phyloP scores from a whole-genome alignment of 2,113 vertebrate species.

The Passerina amoena region DNA sequence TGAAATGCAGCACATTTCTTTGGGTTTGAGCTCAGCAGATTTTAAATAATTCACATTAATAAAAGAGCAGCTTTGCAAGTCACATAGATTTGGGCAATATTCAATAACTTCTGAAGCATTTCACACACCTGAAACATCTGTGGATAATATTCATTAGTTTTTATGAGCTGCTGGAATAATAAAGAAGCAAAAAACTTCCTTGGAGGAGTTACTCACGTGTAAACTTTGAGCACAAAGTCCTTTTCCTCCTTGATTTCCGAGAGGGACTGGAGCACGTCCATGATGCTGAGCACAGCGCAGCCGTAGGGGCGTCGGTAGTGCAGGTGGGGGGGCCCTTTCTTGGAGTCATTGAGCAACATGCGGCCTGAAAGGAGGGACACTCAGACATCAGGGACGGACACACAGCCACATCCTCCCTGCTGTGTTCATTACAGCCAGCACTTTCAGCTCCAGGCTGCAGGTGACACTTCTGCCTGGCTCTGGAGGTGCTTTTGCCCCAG shows the following conservation, averaged over 20 bases:
- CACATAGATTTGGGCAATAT: not conserved
- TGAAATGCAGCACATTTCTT: not conserved
- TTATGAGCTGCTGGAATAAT: not conserved
- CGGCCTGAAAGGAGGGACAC: conserved; percentile 76
- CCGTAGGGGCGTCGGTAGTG: conserved; percentile 93
- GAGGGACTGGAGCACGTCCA: conserved; percentile 91
- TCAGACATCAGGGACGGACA: not conserved
- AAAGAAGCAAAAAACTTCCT: not conserved
- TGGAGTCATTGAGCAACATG: conserved; percentile 94
- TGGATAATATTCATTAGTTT: not conserved
- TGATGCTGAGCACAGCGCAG: conserved; percentile 89
- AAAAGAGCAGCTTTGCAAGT: not conserved
- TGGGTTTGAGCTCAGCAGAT: not conserved
- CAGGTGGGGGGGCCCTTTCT: conserved; percentile 90
- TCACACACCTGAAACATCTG: not conserved
- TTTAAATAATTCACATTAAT: not conserved
- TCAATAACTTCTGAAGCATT: not conserved
- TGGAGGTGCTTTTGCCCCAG: not conserved
- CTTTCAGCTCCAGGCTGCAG: not conserved
- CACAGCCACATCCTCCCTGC: not conserved
- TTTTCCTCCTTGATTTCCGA: conserved; percentile 95
- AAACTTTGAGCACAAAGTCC: conserved; percentile 97
- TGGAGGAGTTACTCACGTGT: conserved; percentile 84
- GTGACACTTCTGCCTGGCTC: not conserved
- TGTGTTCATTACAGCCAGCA: not conserved